phyloP scores from a whole-genome alignment of 1,140 invertebrate genomes.

The Drosophila micromelanica region DNA sequence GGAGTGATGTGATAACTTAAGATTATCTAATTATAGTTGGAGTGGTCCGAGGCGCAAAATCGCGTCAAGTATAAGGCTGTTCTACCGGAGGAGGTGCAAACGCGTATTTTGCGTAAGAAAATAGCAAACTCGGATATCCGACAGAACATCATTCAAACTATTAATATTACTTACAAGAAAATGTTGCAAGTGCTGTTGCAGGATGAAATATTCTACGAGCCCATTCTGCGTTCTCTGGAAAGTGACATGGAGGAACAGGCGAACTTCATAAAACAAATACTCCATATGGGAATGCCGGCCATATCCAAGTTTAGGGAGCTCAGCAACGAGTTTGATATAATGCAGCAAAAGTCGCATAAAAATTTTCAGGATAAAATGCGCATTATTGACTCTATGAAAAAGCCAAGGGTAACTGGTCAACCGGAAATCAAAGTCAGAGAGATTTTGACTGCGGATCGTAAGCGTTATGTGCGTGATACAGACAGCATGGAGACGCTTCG shows the following conservation, averaged over 20 bases:
- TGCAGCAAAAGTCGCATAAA: slow-evolving; percentile 51
- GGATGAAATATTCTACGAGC: slow-evolving; percentile 79
- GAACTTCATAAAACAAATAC: slow-evolving; percentile 73
- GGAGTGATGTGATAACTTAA: background rate
- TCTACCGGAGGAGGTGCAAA: slow-evolving; percentile 56
- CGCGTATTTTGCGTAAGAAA: slow-evolving; percentile 60
- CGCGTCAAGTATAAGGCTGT: slow-evolving; percentile 70
- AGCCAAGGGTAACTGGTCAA: background rate
- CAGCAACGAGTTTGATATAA: slow-evolving; percentile 44
- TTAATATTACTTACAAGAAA: slow-evolving; percentile 75
- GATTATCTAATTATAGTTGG: slow-evolving; percentile 21
- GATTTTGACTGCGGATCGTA: slow-evolving; percentile 25
- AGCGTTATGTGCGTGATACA: slow-evolving; percentile 70
- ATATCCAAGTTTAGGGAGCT: slow-evolving; percentile 67
- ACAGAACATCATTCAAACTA: slow-evolving; percentile 68
- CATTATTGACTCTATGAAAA: slow-evolving; percentile 35
- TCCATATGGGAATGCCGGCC: slow-evolving; percentile 71
- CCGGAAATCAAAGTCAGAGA: slow-evolving; percentile 17
- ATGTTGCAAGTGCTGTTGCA: slow-evolving; percentile 69
- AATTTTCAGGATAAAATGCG: slow-evolving; percentile 60
- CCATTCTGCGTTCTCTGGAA: slow-evolving; percentile 69
- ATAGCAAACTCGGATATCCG: slow-evolving; percentile 77
- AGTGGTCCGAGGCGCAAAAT: slow-evolving; percentile 59
- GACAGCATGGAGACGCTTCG: background rate
- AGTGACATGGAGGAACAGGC: slow-evolving; percentile 75